These are phyloP conservation scores for Nomia melanderi DNA, from an alignment of 1,140 invertebrate species.

Conservation along the genomic window DNA sequence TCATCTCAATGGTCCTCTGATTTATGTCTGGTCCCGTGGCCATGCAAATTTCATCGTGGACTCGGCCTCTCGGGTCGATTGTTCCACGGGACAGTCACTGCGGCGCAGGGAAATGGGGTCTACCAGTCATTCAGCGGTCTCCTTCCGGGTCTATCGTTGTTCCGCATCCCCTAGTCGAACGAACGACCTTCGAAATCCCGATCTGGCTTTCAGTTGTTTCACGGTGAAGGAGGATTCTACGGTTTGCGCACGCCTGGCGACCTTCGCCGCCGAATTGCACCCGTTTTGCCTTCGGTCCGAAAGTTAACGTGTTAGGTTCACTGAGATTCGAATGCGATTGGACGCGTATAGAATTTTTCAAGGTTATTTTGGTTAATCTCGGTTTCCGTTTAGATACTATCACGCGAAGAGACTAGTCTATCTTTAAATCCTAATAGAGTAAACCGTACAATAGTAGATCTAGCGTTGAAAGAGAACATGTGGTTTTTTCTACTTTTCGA, in stretches of 20 bases:
- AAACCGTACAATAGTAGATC: too few relatives aligned
- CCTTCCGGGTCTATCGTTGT: conserved; percentile 21
- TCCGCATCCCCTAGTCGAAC: neutral
- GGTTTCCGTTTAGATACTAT: too few relatives aligned
- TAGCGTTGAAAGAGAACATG: too few relatives aligned
- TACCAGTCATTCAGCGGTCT: conserved; percentile 10
- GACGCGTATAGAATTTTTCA: too few relatives aligned
- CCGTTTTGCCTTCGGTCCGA: conserved; percentile 71
- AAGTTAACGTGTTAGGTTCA: too few relatives aligned
- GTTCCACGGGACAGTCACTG: conserved; percentile 44
- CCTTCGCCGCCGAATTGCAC: conserved; percentile 58
- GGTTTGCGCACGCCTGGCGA: conserved; percentile 24
- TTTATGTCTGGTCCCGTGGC: conserved; percentile 63
- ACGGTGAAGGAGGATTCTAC: neutral
- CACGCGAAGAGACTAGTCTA: too few relatives aligned
- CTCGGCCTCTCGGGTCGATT: conserved; percentile 59
- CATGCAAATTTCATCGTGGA: conserved; percentile 69
- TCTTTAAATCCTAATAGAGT: too few relatives aligned
- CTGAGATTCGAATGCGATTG: too few relatives aligned
- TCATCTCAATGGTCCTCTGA: conserved; percentile 63
- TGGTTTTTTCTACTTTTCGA: too few relatives aligned
- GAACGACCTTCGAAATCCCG: neutral
- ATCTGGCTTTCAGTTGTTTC: neutral
- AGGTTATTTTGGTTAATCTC: too few relatives aligned
- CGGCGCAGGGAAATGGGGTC: neutral